A percentile compares a stretch with the other conserved stretches of the same genome.
Evolutionary conservation across 2,113 vertebrate genomes (phyloP).

Genomic region (Sclerurus mexicanus): DNA sequence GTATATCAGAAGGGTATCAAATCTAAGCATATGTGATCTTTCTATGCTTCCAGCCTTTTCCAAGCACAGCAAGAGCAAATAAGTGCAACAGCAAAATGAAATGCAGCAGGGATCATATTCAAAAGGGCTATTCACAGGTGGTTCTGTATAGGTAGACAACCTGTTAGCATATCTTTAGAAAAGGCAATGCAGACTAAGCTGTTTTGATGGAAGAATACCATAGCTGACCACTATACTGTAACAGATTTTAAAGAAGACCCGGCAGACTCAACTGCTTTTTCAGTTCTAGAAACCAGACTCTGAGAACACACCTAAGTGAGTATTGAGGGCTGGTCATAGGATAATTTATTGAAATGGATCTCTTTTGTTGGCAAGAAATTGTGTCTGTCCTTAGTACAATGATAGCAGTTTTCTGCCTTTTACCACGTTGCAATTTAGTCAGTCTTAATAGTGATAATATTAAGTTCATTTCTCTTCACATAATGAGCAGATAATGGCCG

Average conservation of each 20-base stretch:
- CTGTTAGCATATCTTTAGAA: neutral
- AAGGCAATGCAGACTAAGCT: neutral
- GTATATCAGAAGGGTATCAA: neutral
- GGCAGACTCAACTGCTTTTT: neutral
- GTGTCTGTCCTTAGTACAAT: neutral
- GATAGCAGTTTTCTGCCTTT: neutral
- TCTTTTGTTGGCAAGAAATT: neutral
- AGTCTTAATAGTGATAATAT: neutral
- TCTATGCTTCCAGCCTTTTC: neutral
- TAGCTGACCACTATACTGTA: neutral
- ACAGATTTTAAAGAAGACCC: neutral
- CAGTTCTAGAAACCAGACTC: neutral
- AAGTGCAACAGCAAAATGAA: neutral
- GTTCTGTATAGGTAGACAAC: neutral
- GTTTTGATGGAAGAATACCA: neutral
- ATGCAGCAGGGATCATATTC: neutral
- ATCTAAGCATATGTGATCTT: neutral
- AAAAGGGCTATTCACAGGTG: neutral
- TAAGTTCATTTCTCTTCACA: neutral
- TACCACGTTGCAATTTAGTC: neutral
- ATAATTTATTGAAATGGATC: neutral
- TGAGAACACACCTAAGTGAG: neutral
- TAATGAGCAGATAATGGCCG: neutral
- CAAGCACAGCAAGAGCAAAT: neutral
- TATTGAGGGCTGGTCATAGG: accelerated